These are phyloP conservation scores for Pangasius larnaudii DNA, from an alignment of 2,797 vertebrate genomes.

Conservation along the genomic window DNA sequence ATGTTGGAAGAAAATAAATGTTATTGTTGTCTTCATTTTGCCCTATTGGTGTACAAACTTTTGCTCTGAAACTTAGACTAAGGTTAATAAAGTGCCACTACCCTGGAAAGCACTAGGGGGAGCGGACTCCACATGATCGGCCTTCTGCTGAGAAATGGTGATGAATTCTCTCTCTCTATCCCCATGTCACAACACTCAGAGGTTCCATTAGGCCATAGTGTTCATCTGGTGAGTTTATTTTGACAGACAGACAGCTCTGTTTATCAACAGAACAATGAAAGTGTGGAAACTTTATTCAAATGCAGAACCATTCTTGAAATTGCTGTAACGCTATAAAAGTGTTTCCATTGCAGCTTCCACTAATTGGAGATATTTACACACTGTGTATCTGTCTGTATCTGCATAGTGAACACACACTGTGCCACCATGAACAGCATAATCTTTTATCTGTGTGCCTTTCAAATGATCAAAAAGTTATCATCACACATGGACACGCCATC, in stretches of 20 bases:
- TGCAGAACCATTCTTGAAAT: background rate
- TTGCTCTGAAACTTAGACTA: background rate
- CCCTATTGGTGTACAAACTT: background rate
- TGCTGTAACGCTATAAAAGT: background rate
- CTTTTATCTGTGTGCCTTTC: conserved; percentile 15
- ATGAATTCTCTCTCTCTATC: background rate
- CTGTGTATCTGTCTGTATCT: background rate
- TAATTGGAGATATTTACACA: background rate
- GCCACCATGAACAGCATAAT: background rate
- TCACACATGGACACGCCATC: background rate
- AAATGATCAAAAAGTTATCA: conserved; percentile 17
- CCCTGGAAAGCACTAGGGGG: conserved; percentile 68
- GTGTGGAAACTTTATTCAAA: conserved; percentile 12
- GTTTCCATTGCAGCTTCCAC: background rate
- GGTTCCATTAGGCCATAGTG: no score
- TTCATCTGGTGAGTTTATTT: conserved; percentile 30
- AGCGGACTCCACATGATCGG: conserved; percentile 72
- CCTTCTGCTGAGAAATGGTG: background rate
- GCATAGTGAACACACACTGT: background rate
- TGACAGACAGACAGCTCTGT: conserved; percentile 1
- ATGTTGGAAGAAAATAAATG: background rate
- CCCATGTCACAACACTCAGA: background rate
- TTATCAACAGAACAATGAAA: background rate
- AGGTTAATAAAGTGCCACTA: conserved; percentile 13
- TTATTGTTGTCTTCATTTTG: background rate